A percentile compares a stretch with the other conserved stretches of the same genome.
Conservation (phyloP, 1,140 invertebrate genomes). For the Drosophila virilis region DNA sequence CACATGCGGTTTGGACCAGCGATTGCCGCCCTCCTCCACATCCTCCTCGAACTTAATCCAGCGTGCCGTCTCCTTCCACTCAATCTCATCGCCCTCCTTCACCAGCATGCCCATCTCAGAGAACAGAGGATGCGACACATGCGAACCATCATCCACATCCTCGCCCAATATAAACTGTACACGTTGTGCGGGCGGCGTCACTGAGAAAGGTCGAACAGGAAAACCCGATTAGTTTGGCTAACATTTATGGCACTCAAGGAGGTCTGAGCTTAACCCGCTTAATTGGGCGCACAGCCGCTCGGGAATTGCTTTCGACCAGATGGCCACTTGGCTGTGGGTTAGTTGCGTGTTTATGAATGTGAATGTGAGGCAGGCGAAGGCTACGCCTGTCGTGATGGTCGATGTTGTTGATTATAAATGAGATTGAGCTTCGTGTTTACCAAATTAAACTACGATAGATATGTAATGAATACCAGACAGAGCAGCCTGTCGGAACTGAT, state of each 20-base stretch:
- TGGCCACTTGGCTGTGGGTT: conserved; percentile 26
- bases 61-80: conserved; percentile 98
- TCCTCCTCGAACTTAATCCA: conserved; percentile 99
- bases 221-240: conserved; percentile 26
- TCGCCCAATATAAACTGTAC: conserved; percentile 98
- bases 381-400: neutral
- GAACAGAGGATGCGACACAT: conserved; percentile 94
- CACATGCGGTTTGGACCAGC: conserved; percentile 98
- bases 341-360: conserved; percentile 18
- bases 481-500: too few relatives aligned
- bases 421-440: neutral
- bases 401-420: conserved; percentile 5
- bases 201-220: conserved; percentile 84
- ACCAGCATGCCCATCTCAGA: conserved; percentile 98
- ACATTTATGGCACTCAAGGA: conserved; percentile 11
- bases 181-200: conserved; percentile 94
- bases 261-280: conserved; percentile 1
- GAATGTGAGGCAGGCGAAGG: conserved; percentile 8
- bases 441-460: neutral
- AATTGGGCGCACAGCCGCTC: conserved; percentile 17
- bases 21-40: conserved; percentile 96
- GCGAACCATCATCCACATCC: conserved; percentile 93
- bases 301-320: conserved; percentile 19
- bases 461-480: neutral
- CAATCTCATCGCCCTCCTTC: conserved; percentile 93